Conservation (phyloP, 2,888 invertebrate species). For the Calliscelio sp. region DNA sequence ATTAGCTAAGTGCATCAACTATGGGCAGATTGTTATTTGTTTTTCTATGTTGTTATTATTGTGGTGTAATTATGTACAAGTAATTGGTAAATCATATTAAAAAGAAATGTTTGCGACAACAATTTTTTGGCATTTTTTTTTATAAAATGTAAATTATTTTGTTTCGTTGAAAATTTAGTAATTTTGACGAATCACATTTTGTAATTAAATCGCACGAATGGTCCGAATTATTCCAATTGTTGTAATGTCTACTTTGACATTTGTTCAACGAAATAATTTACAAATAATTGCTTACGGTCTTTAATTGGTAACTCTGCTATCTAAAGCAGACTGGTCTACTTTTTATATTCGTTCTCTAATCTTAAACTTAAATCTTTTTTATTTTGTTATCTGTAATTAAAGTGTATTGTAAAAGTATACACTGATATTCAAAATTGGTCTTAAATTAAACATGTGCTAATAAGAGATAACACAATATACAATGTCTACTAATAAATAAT, state of each 20-base stretch:
- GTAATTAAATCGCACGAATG: constrained; percentile 53
- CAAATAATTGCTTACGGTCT: too few species aligned
- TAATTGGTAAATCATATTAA: not conserved
- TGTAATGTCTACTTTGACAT: not conserved
- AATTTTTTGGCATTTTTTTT: too few species aligned
- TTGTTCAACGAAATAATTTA: constrained; percentile 52
- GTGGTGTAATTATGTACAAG: not conserved
- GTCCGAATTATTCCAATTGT: constrained; percentile 37
- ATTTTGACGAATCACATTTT: constrained; percentile 38
- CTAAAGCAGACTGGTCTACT: too few species aligned
- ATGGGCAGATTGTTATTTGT: constrained; percentile 46
- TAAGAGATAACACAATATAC: too few species aligned
- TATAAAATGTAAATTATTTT: constrained; percentile 43
- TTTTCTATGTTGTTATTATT: not conserved
- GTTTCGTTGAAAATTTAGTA: constrained; percentile 24
- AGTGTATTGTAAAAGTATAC: too few species aligned
- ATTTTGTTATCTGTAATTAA: too few species aligned
- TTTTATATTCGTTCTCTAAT: too few species aligned
- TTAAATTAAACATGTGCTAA: too few species aligned
- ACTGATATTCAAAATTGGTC: too few species aligned
- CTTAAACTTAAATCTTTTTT: too few species aligned
- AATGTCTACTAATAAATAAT: too few species aligned
- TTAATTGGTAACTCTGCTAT: too few species aligned
- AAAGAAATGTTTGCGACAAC: not conserved
- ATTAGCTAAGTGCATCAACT: constrained; percentile 45